phyloP scores from a whole-genome alignment of 2,888 invertebrate species.

The Drosophila borealis region DNA sequence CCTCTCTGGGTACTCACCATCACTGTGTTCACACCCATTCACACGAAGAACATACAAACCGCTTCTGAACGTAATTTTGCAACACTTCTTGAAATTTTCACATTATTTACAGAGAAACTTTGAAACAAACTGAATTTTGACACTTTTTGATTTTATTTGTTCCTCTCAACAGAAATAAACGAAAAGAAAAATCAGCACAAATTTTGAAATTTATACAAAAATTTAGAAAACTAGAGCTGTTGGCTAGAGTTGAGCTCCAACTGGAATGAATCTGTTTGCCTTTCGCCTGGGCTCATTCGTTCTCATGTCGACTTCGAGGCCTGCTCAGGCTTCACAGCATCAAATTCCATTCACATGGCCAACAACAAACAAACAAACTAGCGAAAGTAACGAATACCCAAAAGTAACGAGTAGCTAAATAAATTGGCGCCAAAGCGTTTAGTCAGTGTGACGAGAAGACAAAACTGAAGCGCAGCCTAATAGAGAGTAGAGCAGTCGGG shows the following conservation, averaged over 20 bases:
- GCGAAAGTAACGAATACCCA: no score
- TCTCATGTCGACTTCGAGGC: not conserved
- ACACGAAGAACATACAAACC: not conserved
- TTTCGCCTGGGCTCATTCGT: not conserved
- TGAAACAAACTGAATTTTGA: not conserved
- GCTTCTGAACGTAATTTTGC: not conserved
- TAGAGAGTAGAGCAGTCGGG: no score
- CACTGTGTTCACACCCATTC: conserved; percentile 6
- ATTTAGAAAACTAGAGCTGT: conserved; percentile 3
- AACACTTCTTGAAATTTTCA: not conserved
- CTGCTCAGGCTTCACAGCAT: not conserved
- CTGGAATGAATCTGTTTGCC: not conserved
- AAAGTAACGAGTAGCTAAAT: no score
- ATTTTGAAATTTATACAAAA: not conserved
- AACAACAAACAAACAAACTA: no score
- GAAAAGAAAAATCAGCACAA: not conserved
- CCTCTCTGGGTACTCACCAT: not conserved
- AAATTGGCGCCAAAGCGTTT: no score
- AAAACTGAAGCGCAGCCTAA: no score
- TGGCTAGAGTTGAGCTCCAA: not conserved
- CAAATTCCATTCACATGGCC: not conserved
- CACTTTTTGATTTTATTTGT: not conserved
- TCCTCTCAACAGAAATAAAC: not conserved
- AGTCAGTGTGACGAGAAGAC: no score
- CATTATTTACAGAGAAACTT: not conserved